Percentiles rank a stretch among this genome's conserved stretches.
phyloP scores from a whole-genome alignment of 2,888 invertebrate species.

The Melieria picta region DNA sequence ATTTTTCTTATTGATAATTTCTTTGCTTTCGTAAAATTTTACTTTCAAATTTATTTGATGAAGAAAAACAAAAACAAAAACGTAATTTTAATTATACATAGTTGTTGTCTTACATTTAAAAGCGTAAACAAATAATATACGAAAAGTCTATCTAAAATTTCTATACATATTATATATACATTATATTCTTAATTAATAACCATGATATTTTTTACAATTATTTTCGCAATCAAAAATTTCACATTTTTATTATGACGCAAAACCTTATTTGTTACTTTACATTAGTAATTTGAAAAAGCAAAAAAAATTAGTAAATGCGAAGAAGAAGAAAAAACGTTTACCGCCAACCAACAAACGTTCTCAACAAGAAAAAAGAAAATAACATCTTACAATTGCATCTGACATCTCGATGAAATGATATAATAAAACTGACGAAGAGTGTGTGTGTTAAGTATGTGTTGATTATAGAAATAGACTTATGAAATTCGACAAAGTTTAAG shows the following conservation, averaged over 20 bases:
- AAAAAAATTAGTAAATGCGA: constrained; percentile 19
- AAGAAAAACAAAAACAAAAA: constrained; percentile 37
- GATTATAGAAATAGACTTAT: constrained; percentile 44
- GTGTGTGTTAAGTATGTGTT: constrained; percentile 57
- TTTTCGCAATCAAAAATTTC: neutral
- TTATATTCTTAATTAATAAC: neutral
- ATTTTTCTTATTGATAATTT: constrained; percentile 23
- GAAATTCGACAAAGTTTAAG: constrained; percentile 30
- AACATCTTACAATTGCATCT: too few species aligned
- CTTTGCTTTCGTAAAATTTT: constrained; percentile 24
- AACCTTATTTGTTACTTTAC: constrained; percentile 8
- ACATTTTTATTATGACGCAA: constrained; percentile 19
- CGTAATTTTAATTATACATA: constrained; percentile 12
- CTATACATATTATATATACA: too few species aligned
- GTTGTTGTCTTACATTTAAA: neutral
- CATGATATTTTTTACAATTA: constrained; percentile 13
- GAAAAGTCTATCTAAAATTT: too few species aligned
- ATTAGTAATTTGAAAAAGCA: constrained; percentile 15
- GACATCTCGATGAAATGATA: neutral
- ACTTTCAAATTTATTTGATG: constrained; percentile 24
- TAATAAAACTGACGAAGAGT: constrained; percentile 62
- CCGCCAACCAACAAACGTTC: constrained; percentile 8
- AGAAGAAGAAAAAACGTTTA: constrained; percentile 34
- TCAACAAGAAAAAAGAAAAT: neutral
- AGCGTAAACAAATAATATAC: constrained; percentile 2